Conservation (phyloP, 2,797 vertebrate species). For the Danio jaintianensis region DNA sequence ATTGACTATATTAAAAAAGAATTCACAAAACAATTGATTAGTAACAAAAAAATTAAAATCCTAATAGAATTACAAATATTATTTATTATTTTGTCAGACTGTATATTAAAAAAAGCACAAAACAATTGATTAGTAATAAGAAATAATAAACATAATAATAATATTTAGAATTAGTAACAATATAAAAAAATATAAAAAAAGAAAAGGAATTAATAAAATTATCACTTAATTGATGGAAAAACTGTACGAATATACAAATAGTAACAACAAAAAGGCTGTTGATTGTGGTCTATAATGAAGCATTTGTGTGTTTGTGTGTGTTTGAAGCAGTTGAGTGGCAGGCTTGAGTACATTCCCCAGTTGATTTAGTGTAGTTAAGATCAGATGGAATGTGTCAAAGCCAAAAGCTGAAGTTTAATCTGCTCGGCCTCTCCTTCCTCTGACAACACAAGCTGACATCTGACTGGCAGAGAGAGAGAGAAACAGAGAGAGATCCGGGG, state of each 20-base stretch:
- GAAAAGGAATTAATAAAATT: too few species aligned
- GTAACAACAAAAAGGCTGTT: too few species aligned
- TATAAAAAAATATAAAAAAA: not conserved
- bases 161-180: not conserved
- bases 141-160: too few species aligned
- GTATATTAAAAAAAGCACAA: too few species aligned
- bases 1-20: too few species aligned
- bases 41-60: too few species aligned
- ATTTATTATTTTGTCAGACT: too few species aligned
- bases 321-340: conserved; percentile 44
- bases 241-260: too few species aligned
- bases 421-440: conserved; percentile 29
- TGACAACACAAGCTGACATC: conserved; percentile 41
- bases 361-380: conserved; percentile 82
- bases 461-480: conserved; percentile 41
- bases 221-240: too few species aligned
- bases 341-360: conserved; percentile 74
- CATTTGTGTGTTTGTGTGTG: conserved; percentile 28
- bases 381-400: conserved; percentile 81
- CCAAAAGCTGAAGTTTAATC: conserved; percentile 66
- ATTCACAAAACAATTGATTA: too few species aligned
- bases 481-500: conserved; percentile 44
- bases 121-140: too few species aligned
- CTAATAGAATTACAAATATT: too few species aligned
- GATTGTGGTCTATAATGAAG: not conserved